Evolutionary conservation across 2,888 invertebrate genomes (phyloP).

Genomic region (Eumacrocentrus americanus): DNA sequence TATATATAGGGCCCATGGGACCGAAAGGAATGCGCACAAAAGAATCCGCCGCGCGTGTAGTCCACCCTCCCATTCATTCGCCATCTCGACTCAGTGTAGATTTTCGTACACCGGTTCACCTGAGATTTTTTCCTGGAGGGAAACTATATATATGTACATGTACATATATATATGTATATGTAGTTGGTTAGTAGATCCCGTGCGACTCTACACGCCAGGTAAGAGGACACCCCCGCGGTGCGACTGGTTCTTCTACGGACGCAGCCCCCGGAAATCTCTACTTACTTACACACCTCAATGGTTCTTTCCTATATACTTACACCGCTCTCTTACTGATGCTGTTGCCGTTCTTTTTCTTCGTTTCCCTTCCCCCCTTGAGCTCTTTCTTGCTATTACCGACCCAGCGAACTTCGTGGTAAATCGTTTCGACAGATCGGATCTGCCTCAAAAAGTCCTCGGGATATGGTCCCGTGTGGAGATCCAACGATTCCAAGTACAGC

Average conservation of each 20-base stretch:
- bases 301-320: slow-evolving; percentile 24
- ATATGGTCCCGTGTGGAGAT: neutral
- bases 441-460: slow-evolving; percentile 24
- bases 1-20: slow-evolving; percentile 27
- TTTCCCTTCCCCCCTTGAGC: slow-evolving; percentile 25
- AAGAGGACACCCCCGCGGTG: slow-evolving; percentile 57
- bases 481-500: slow-evolving; percentile 15
- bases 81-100: slow-evolving; percentile 47
- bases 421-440: slow-evolving; percentile 52
- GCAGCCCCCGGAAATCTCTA: slow-evolving; percentile 58
- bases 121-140: slow-evolving; percentile 37
- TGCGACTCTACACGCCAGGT: slow-evolving; percentile 40
- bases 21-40: slow-evolving; percentile 57
- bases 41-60: slow-evolving; percentile 47
- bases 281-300: slow-evolving; percentile 58
- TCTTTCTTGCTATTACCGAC: slow-evolving; percentile 42
- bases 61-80: slow-evolving; percentile 51
- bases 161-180: too few relatives aligned
- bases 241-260: slow-evolving; percentile 30
- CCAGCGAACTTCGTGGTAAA: slow-evolving; percentile 46
- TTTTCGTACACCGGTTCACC: slow-evolving; percentile 31
- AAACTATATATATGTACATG: too few relatives aligned
- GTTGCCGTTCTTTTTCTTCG: slow-evolving; percentile 30
- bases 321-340: neutral
- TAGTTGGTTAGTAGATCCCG: too few relatives aligned